These are phyloP conservation scores for Lissocephala sabroskyi DNA, from an alignment of 2,888 invertebrate species.

Conservation along the genomic window DNA sequence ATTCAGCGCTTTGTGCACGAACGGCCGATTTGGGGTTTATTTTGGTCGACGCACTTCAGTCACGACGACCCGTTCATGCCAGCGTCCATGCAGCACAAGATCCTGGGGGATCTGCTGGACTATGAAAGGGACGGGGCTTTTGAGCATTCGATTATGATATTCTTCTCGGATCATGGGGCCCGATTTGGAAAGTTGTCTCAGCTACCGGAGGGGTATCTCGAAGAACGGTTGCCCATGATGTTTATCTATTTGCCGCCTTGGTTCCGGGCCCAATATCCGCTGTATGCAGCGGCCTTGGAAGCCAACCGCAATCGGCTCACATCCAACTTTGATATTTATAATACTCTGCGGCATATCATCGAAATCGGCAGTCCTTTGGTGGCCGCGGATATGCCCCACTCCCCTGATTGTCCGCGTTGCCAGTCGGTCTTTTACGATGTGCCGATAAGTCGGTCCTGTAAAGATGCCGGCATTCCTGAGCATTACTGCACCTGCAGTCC, in stretches of 20 bases:
- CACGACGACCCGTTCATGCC: conserved; percentile 79
- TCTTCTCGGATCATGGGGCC: conserved; percentile 84
- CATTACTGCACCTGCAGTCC: too few species aligned
- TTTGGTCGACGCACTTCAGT: conserved; percentile 83
- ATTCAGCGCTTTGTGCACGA: conserved; percentile 75
- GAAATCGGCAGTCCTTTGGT: conserved; percentile 70
- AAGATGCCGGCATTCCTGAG: too few species aligned
- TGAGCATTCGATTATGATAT: conserved; percentile 78
- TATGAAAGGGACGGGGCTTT: conserved; percentile 75
- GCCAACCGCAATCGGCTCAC: conserved; percentile 78
- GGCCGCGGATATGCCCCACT: conserved; percentile 23
- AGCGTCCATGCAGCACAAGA: conserved; percentile 77
- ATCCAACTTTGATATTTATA: conserved; percentile 82
- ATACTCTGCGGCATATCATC: conserved; percentile 78
- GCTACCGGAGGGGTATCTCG: conserved; percentile 80
- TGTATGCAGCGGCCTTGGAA: conserved; percentile 74
- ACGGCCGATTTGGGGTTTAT: conserved; percentile 79
- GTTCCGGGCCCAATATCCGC: conserved; percentile 75
- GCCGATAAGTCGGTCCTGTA: too few species aligned
- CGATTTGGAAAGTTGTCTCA: conserved; percentile 79
- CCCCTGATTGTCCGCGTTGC: too few species aligned
- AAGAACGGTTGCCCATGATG: conserved; percentile 82
- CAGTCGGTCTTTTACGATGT: too few species aligned
- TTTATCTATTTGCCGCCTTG: conserved; percentile 79
- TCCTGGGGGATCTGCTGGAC: conserved; percentile 75